Conservation (phyloP, 2,797 vertebrate genomes). For the Coregonus ussuriensis region DNA sequence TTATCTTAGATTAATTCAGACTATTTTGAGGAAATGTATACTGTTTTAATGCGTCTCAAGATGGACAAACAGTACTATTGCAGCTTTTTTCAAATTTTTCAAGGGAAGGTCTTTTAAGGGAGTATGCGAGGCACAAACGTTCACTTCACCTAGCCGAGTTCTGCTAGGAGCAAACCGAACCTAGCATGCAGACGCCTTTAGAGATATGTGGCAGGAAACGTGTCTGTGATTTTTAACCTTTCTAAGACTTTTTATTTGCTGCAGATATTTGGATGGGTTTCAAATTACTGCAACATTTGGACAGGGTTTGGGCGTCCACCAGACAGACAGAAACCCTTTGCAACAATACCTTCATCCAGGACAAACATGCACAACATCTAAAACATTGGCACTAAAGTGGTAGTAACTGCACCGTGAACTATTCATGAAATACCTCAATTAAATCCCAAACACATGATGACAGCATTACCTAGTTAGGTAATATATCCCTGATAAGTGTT, state of each 20-base stretch:
- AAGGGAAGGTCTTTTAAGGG: too few relatives aligned
- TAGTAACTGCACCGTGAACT: neutral
- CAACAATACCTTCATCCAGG: neutral
- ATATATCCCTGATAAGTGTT: neutral
- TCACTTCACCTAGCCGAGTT: too few relatives aligned
- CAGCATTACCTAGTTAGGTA: neutral
- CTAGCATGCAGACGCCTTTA: neutral
- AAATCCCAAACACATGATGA: neutral
- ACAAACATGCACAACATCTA: constrained; percentile 40
- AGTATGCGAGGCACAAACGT: too few relatives aligned
- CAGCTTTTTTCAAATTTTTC: too few relatives aligned
- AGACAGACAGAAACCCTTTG: constrained; percentile 24
- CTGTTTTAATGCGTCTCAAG: too few relatives aligned
- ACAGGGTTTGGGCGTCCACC: constrained; percentile 40
- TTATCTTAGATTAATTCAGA: too few relatives aligned
- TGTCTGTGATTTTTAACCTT: constrained; percentile 7
- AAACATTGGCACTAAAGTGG: neutral
- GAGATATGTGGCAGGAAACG: neutral
- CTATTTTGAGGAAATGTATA: too few relatives aligned
- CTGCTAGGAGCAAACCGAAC: too few relatives aligned
- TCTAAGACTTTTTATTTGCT: neutral
- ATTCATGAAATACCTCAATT: neutral
- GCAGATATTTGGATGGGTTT: constrained; percentile 40
- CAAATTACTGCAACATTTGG: constrained; percentile 37
- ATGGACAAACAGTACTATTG: too few relatives aligned